Percentiles rank a stretch among this genome's conserved stretches.
Evolutionary conservation across 2,888 invertebrate genomes (phyloP).

Genomic region (Sceliomorpha sp.): DNA sequence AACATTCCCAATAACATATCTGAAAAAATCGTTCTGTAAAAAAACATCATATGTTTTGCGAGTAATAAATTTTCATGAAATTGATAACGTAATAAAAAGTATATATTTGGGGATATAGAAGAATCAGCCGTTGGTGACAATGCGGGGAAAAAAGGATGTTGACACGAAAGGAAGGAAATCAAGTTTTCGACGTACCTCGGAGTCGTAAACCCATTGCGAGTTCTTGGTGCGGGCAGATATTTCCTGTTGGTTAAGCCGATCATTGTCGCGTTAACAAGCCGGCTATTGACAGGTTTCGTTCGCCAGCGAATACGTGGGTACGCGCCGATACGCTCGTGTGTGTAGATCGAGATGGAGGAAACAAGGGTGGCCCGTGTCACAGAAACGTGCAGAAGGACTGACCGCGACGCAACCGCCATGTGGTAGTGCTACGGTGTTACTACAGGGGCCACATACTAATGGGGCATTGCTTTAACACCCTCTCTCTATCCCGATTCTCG

Average conservation of each 20-base stretch:
- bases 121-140: constrained; percentile 31
- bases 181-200: constrained; percentile 44
- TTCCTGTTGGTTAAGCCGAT: constrained; percentile 78
- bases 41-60: too few relatives aligned
- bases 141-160: constrained; percentile 49
- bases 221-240: constrained; percentile 65
- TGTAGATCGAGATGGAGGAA: constrained; percentile 38
- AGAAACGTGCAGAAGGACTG: constrained; percentile 56
- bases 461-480: constrained; percentile 79
- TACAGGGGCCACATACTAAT: constrained; percentile 78
- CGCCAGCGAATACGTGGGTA: constrained; percentile 45
- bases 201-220: constrained; percentile 50
- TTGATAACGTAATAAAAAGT: too few relatives aligned
- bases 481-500: constrained; percentile 73
- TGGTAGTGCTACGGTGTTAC: constrained; percentile 70
- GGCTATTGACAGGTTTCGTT: constrained; percentile 76
- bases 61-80: too few relatives aligned
- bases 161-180: constrained; percentile 46
- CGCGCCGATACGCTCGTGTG: constrained; percentile 30
- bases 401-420: constrained; percentile 69
- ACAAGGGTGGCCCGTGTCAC: constrained; percentile 48
- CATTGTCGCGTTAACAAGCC: constrained; percentile 78
- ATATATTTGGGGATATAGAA: constrained; percentile 41
- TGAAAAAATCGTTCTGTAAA: too few relatives aligned
- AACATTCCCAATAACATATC: too few relatives aligned